These are phyloP conservation scores for Coelopa frigida DNA, from an alignment of 1,140 invertebrate genomes.

Conservation along the genomic window DNA sequence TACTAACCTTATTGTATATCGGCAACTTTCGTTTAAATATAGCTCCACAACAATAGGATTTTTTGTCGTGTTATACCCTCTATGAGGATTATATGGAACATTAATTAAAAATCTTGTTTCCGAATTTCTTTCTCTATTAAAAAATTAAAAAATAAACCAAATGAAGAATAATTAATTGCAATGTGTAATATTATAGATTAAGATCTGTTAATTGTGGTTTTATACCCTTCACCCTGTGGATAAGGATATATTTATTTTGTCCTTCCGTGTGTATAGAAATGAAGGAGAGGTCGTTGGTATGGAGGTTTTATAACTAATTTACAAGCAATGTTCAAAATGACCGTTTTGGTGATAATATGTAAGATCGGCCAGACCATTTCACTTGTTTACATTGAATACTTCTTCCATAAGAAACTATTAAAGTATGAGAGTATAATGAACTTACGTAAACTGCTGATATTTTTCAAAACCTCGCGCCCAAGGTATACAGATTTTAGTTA, in stretches of 20 bases:
- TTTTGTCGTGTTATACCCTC: conserved; percentile 29
- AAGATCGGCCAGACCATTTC: too few species aligned
- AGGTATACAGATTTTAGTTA: conserved; percentile 55
- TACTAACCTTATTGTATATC: conserved; percentile 50
- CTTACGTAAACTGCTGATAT: conserved; percentile 55
- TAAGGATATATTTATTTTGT: too few species aligned
- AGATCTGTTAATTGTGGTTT: too few species aligned
- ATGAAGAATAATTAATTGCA: conserved; percentile 23
- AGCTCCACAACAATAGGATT: conserved; percentile 47
- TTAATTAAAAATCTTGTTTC: conserved; percentile 46
- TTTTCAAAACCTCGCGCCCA: conserved; percentile 56
- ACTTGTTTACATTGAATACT: too few species aligned
- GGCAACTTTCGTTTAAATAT: conserved; percentile 53
- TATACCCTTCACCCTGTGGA: too few species aligned
- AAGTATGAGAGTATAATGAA: conserved; percentile 14
- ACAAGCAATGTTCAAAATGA: too few species aligned
- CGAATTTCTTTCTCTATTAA: conserved; percentile 44
- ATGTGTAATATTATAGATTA: too few species aligned
- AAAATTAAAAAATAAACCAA: conserved; percentile 14
- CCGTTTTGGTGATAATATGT: too few species aligned
- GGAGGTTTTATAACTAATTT: too few species aligned
- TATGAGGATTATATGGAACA: conserved; percentile 45
- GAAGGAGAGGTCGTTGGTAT: too few species aligned
- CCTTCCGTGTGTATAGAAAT: too few species aligned
- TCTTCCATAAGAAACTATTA: too few species aligned